Conservation (phyloP, 2,888 invertebrate genomes). For the Sialis fuliginosa region DNA sequence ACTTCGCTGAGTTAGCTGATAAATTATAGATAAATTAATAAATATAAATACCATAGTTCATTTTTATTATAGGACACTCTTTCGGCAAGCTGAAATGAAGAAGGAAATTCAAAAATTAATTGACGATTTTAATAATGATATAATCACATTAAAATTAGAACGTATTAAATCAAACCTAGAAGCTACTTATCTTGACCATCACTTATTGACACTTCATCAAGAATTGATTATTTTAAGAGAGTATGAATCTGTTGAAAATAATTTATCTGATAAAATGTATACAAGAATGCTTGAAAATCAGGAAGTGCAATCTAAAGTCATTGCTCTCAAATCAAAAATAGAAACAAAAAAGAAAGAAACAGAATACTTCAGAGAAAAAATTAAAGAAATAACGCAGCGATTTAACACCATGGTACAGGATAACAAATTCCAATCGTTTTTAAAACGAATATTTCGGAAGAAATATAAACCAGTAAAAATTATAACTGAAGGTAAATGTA, state of each 20-base stretch:
- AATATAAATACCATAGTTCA: not conserved
- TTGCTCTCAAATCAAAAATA: slow-evolving; percentile 31
- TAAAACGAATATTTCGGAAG: slow-evolving; percentile 67
- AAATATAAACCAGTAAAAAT: slow-evolving; percentile 55
- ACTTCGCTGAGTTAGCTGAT: not conserved
- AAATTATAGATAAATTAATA: no score
- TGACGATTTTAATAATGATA: slow-evolving; percentile 43
- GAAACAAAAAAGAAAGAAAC: slow-evolving; percentile 28
- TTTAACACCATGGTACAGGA: slow-evolving; percentile 43
- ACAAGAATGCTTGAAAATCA: slow-evolving; percentile 22
- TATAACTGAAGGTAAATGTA: slow-evolving; percentile 26
- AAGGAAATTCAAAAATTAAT: slow-evolving; percentile 37
- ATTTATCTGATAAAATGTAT: slow-evolving; percentile 38
- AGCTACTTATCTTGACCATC: slow-evolving; percentile 39
- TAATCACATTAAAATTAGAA: slow-evolving; percentile 34
- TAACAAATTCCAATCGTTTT: slow-evolving; percentile 61
- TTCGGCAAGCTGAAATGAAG: slow-evolving; percentile 48
- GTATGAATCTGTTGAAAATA: slow-evolving; percentile 51
- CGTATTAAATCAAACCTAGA: slow-evolving; percentile 39
- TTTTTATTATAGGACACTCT: slow-evolving; percentile 27
- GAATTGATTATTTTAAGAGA: slow-evolving; percentile 57
- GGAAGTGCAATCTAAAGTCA: slow-evolving; percentile 31
- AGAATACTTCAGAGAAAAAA: slow-evolving; percentile 26
- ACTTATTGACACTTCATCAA: slow-evolving; percentile 47
- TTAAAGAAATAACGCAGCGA: slow-evolving; percentile 29